Evolutionary conservation across 2,113 vertebrate genomes (phyloP).

Genomic region (Chaetodon auriga): DNA sequence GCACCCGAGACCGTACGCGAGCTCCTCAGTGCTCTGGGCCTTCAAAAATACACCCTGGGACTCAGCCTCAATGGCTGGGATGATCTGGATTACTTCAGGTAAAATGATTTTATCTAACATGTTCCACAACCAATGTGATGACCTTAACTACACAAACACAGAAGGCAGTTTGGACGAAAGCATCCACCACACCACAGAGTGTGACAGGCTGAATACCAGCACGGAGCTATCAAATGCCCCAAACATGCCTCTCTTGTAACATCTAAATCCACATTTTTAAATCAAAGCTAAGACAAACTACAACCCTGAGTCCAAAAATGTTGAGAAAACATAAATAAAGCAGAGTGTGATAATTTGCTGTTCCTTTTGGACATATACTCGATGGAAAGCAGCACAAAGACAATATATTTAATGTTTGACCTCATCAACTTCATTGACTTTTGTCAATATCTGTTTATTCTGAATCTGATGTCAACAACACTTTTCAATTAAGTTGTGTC

Average conservation of each 20-base stretch:
- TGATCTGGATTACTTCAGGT: constrained; percentile 86
- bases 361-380: too few species aligned
- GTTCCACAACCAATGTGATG: neutral
- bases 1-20: constrained; percentile 81
- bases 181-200: neutral
- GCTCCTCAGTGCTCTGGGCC: constrained; percentile 78
- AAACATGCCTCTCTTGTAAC: neutral
- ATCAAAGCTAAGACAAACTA: neutral
- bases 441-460: too few species aligned
- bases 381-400: too few species aligned
- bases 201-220: neutral
- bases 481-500: too few species aligned
- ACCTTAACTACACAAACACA: neutral
- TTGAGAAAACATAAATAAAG: too few species aligned
- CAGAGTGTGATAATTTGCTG: too few species aligned
- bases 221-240: neutral
- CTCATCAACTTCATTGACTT: too few species aligned
- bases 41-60: constrained; percentile 81
- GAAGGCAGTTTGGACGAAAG: too few species aligned
- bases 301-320: too few species aligned
- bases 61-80: constrained; percentile 86
- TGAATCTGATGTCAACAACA: too few species aligned
- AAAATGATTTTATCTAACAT: constrained; percentile 13
- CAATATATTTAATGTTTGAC: too few species aligned
- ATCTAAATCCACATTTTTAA: neutral